phyloP scores from a whole-genome alignment of 2,113 vertebrate genomes.

The Indri indri region DNA sequence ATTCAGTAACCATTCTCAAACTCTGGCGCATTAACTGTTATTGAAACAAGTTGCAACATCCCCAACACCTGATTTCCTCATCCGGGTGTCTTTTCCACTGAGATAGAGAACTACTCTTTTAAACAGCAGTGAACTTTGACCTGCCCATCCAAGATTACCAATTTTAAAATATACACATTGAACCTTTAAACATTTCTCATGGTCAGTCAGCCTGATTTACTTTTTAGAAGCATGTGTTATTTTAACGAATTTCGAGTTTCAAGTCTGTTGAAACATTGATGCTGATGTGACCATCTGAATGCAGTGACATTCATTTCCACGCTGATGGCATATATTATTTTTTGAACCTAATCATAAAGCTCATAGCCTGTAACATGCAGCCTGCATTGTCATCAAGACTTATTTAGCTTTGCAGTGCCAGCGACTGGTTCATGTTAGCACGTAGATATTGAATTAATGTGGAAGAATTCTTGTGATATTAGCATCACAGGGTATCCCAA shows the following conservation, averaged over 20 bases:
- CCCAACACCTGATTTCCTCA: not conserved
- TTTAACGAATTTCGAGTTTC: not conserved
- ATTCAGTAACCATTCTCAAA: not conserved
- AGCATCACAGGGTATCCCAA: not conserved
- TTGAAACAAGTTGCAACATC: constrained; percentile 19
- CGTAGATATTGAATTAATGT: not conserved
- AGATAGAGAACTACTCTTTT: not conserved
- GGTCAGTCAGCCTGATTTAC: not conserved
- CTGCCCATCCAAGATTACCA: not conserved
- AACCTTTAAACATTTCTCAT: constrained; percentile 33
- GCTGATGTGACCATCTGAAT: not conserved
- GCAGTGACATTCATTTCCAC: not conserved
- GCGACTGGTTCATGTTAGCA: not conserved
- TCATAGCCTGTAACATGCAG: not conserved
- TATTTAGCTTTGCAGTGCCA: not conserved
- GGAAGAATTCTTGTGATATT: not conserved
- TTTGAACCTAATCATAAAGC: not conserved
- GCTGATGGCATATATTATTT: not conserved
- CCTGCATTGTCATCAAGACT: not conserved
- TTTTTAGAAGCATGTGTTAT: not conserved
- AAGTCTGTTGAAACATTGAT: not conserved
- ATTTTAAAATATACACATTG: not conserved
- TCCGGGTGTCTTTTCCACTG: not conserved
- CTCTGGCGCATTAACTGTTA: not conserved
- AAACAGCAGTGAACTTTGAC: not conserved